These are phyloP conservation scores for Drosophila biarmipes DNA, from an alignment of 1,140 invertebrate genomes.

Conservation along the genomic window DNA sequence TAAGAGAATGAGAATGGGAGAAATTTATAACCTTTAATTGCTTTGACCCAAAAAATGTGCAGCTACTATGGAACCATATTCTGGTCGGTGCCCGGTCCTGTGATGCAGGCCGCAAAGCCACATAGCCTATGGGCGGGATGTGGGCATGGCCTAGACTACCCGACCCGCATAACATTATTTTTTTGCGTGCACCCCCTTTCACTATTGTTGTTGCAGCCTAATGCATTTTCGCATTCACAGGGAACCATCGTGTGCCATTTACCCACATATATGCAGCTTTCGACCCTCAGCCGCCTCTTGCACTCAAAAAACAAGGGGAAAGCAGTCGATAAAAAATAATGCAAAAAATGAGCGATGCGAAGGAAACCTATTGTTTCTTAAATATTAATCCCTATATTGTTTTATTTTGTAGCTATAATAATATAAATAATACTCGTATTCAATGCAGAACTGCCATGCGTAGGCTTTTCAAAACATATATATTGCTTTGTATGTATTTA, in stretches of 20 bases:
- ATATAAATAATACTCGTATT: too few relatives aligned
- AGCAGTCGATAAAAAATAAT: neutral
- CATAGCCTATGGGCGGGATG: conserved; percentile 58
- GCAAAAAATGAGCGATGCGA: too few relatives aligned
- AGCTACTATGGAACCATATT: conserved; percentile 15
- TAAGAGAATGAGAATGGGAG: neutral
- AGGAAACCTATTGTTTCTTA: too few relatives aligned
- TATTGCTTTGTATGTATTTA: too few relatives aligned
- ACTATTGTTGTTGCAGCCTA: conserved; percentile 52
- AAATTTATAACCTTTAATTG: conserved; percentile 84
- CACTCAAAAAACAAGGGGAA: neutral
- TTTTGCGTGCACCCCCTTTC: conserved; percentile 1
- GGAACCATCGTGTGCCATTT: conserved; percentile 60
- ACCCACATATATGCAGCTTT: conserved; percentile 56
- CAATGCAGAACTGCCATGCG: too few relatives aligned
- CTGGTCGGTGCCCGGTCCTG: conserved; percentile 20
- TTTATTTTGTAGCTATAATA: too few relatives aligned
- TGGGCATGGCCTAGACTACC: conserved; percentile 19
- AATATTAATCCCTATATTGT: too few relatives aligned
- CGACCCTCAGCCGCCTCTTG: neutral
- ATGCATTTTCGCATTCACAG: conserved; percentile 72
- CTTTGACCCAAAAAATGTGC: conserved; percentile 80
- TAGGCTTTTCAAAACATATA: too few relatives aligned
- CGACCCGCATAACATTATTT: conserved; percentile 67
- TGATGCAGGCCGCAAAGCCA: conserved; percentile 65